phyloP scores from a whole-genome alignment of 2,797 vertebrate species.

The Kryptolebias ocellatus region DNA sequence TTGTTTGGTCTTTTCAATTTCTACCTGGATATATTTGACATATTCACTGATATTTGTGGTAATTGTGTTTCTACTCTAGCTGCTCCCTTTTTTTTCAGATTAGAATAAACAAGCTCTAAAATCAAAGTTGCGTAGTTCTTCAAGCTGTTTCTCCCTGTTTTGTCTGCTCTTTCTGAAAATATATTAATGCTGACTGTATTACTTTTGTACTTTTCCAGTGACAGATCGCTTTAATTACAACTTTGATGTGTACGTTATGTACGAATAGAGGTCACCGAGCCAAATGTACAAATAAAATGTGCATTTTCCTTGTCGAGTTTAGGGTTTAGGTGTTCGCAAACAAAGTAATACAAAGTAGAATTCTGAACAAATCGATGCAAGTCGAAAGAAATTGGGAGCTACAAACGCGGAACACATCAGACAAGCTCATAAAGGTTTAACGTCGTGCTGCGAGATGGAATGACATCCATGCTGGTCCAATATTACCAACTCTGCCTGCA shows the following conservation, averaged over 20 bases:
- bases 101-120: neutral
- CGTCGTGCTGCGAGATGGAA: neutral
- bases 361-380: no score
- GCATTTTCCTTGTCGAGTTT: no score
- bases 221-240: neutral
- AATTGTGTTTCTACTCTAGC: constrained; percentile 21
- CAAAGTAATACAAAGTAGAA: no score
- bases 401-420: neutral
- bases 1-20: constrained; percentile 28
- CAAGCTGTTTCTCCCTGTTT: neutral
- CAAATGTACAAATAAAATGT: no score
- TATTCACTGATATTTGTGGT: constrained; percentile 16
- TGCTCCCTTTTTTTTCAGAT: neutral
- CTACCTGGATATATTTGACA: constrained; percentile 34
- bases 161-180: constrained; percentile 5
- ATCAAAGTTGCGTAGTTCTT: neutral
- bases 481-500: neutral
- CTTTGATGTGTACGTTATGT: neutral
- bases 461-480: neutral
- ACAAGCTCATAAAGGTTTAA: neutral
- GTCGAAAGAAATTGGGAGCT: neutral
- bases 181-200: neutral
- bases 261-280: no score
- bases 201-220: neutral
- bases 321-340: no score